Base-by-base conservation (phyloP, 2,113 vertebrate species). In the Colius striatus region DNA sequence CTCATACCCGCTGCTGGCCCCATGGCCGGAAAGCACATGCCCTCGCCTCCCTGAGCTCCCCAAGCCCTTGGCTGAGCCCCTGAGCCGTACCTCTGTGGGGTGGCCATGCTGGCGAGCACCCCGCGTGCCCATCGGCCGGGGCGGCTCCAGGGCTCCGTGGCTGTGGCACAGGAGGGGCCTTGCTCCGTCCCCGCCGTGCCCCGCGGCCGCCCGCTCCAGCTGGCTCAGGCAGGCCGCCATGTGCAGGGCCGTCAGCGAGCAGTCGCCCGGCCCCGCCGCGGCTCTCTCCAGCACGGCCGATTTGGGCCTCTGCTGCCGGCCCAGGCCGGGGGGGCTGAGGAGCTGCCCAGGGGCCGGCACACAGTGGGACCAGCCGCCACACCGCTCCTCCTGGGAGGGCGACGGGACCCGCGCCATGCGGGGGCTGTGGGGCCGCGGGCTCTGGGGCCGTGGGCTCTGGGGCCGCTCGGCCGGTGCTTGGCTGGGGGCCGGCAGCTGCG, bases 181-280 rank as follows among this genome's bases (percentile, higher is more conserved):
- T 25, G 13, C 85, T 7, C 16, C 20, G 41, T 73, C 45, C 36
- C 47, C 82, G 10, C 41, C 1, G 1, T 5, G 2, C 25, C 8
- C 23, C 0, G 47, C 32, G 21, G 97, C 84, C 63, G 68, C 91
- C 84, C 96, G 96, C 27, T 98, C 98, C 45, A 97, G 97, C 84
- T 98, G 98, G 47, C 98, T 98, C 87, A 97, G 98, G 20, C 96
- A 97, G 74, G 98, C 97, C 77, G 98, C 98, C 32, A 96, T 98
- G 30, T 94, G 98, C 92, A 98, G 95, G 20, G 97, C 98, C 3
- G 98, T 98, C 77, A 98, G 98, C 2, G 98, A 98, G 96, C 98
- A 93, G 97, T 98, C 98, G 2, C 98, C 98, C n/a, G 47, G 32
- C 11, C 4, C 62, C 0, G 23, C 5, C 0, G 17, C 0, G 23